These are phyloP conservation scores for Piezodorus guildinii DNA, from an alignment of 1,140 invertebrate species.

Conservation along the genomic window DNA sequence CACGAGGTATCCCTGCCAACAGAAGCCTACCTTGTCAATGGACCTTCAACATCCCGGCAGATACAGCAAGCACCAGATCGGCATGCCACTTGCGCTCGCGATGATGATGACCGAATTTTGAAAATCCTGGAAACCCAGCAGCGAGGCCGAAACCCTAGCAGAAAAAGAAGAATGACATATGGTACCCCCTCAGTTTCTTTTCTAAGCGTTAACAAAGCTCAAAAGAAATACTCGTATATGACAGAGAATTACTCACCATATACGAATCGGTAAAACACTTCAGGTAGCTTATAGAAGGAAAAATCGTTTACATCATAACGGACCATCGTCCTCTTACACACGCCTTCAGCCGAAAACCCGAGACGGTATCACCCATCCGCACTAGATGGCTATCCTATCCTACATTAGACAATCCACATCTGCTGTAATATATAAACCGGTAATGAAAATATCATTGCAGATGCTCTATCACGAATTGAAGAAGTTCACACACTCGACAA, in stretches of 20 bases:
- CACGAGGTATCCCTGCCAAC: no score
- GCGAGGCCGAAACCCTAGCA: no score
- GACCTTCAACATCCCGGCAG: no score
- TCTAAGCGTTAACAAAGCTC: background rate
- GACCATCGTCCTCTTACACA: background rate
- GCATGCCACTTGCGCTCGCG: no score
- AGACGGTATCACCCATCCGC: background rate
- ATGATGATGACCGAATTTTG: no score
- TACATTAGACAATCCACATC: background rate
- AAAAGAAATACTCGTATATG: background rate
- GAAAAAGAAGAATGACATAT: background rate
- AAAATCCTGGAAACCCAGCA: no score
- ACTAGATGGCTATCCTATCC: background rate
- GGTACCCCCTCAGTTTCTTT: background rate
- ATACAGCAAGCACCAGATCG: no score
- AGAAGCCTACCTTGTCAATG: no score
- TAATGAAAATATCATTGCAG: background rate
- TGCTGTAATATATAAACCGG: background rate
- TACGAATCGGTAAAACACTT: background rate
- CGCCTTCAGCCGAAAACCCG: background rate
- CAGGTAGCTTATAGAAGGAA: background rate
- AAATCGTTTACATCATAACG: background rate
- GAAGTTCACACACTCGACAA: background rate
- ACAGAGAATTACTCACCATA: background rate
- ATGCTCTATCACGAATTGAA: background rate